Conservation (phyloP, 2,888 invertebrate genomes). For the Lepidocyrtinus sp. region DNA sequence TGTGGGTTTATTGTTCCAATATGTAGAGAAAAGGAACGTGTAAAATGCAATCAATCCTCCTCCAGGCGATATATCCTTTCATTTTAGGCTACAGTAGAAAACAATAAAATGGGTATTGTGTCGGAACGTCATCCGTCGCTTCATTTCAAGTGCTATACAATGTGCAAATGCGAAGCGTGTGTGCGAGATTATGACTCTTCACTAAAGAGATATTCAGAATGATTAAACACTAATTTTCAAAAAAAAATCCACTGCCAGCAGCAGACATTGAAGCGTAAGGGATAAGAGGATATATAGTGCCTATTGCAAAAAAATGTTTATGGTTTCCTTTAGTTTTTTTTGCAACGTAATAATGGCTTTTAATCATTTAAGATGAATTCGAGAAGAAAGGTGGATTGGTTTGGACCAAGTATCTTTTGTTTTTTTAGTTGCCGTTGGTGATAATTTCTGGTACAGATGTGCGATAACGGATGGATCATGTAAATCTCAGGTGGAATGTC, state of each 20-base stretch:
- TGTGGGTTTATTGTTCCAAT: constrained; percentile 18
- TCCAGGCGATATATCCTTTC: constrained; percentile 55
- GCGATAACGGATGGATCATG: constrained; percentile 21
- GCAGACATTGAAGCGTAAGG: constrained; percentile 33
- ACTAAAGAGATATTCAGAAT: constrained; percentile 42
- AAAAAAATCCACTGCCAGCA: constrained; percentile 30
- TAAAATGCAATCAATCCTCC: constrained; percentile 56
- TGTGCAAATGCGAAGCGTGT: neutral
- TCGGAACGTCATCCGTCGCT: neutral
- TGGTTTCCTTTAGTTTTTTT: no score
- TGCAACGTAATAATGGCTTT: constrained; percentile 36
- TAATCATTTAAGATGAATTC: constrained; percentile 30
- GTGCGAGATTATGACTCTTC: constrained; percentile 36
- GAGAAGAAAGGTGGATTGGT: no score
- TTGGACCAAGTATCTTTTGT: neutral
- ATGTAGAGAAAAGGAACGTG: neutral
- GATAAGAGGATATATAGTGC: constrained; percentile 30
- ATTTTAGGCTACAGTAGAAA: constrained; percentile 1
- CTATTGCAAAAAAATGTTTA: constrained; percentile 43
- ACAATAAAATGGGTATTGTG: constrained; percentile 17
- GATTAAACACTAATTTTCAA: constrained; percentile 57
- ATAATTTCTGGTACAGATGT: constrained; percentile 14
- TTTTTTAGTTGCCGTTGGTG: constrained; percentile 17
- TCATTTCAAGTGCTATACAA: neutral
- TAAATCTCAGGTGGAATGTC: constrained; percentile 22